Base-by-base conservation (phyloP, 2,797 vertebrate genomes). In the Cichlasoma orientale region DNA sequence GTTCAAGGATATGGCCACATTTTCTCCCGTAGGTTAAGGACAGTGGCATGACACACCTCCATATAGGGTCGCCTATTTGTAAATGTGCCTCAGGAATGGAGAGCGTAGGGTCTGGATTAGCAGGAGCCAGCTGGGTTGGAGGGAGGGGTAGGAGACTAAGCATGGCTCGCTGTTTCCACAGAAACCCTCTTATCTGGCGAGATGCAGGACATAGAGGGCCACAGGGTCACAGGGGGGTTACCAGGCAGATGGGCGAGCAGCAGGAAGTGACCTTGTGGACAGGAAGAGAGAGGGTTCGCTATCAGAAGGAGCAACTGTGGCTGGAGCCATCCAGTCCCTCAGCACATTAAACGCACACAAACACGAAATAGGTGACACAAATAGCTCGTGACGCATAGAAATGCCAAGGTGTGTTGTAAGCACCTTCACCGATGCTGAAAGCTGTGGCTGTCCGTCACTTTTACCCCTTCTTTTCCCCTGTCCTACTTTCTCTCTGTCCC, bases 221-320 rank as follows among this genome's bases (percentile, higher is more conserved):
- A 74, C 54, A 56, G 80, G 95, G 95, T 95, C 94, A 94, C 88
- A 57, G 76, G 82, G 90, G 92, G 95, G 95, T 95, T 94, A 95
- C 89, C 83, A 84, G 95, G 91, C 96, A 97, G 96, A 97, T 96
- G 96, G 96, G 92, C 90, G 78, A 88, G 56, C 92, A 93, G 93
- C 93, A 94, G 95, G 96, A 95, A 96, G 89, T 94, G 94, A 95
- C 95, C 93, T 96, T 93, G 93, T 88, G 79, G 92, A 94, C 93
- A 93, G 93, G 93, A 95, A 95, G 91, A 89, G 89, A 93, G 93
- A 93, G 88, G 86, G 82, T 88, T 90, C 85, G 84, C 84, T 68
- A 83, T 91, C 87, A 84, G 83, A 82, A 73, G 80, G 84, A 82
- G 84, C 44, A 9, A 80, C 80, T 61, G 70, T 41, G 54, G 71